Evolutionary conservation across 2,888 invertebrate species (phyloP), one percentile per base, ranked within the genome.

Genomic region (Leptura quadrifasciata): DNA sequence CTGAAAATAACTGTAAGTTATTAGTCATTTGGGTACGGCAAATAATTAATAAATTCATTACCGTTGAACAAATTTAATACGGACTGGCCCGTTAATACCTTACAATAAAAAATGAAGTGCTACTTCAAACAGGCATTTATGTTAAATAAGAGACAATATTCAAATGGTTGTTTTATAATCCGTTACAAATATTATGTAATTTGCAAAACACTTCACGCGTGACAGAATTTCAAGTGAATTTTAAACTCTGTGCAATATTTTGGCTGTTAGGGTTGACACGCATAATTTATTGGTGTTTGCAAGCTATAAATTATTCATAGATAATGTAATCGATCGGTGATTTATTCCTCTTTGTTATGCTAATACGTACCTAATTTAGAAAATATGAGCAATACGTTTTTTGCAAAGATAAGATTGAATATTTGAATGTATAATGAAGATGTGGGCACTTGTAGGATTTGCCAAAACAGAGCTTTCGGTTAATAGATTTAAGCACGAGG

Each of bases 1-100:
- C 18, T 63, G 18, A 31, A 63, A 31, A 63, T 63, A 35, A 63
- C 63, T 17, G 63, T 63, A 12, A 35, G n/a, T 31, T 27, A 20
- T 63, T 63, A 63, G 63, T 63, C 63, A 63, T 63, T 35, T 20
- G 60, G 24, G 24, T 27, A 18, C 18, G 63, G 20, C 63, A 15
- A n/a, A 12, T 47, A 47, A 47, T 47, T 39, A 35, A 39, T 35
- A 63, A 20, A 31, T 35, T n/a, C 18, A 8, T 63, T 63, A 63
- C 63, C 63, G 63, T 63, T 63, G 4, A 17, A 17, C 31, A 35
- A 61, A 12, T 15, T 39, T 39, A 35, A 61, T n/a, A 9, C 31
- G 39, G 35, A 18, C 63, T 9, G 39, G 9, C 63, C 17, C 18
- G 17, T 18, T 63, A 31, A 63, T 18, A 63, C 63, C 1, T 31